Percentiles rank a stretch among this genome's conserved stretches.
These are phyloP conservation scores for Tetraneura akinire DNA, from an alignment of 1,140 invertebrate species.

Conservation along the genomic window DNA sequence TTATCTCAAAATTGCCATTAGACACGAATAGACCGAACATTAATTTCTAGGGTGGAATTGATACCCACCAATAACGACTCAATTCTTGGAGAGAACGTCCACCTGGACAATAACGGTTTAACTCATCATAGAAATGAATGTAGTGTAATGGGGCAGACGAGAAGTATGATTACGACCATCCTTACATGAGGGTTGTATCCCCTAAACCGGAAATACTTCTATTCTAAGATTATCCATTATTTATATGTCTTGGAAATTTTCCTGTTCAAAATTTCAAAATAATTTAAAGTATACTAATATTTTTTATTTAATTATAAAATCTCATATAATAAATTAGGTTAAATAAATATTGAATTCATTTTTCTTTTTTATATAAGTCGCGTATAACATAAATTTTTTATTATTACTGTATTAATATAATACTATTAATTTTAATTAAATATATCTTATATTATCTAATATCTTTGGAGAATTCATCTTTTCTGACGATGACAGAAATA, in stretches of 20 bases:
- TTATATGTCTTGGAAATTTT: neutral
- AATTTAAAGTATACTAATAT: too few species aligned
- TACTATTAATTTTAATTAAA: too few species aligned
- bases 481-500: too few species aligned
- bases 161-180: conserved; percentile 2
- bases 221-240: neutral
- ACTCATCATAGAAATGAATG: neutral
- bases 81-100: neutral
- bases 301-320: too few species aligned
- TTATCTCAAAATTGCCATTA: conserved; percentile 22
- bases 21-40: conserved; percentile 28
- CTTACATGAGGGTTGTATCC: neutral
- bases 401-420: too few species aligned
- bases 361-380: too few species aligned
- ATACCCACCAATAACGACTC: conserved; percentile 30
- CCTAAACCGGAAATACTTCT: neutral
- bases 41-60: conserved; percentile 23
- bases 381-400: too few species aligned
- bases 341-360: too few species aligned
- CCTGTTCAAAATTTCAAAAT: neutral
- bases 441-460: too few species aligned
- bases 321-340: too few species aligned
- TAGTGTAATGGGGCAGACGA: neutral
- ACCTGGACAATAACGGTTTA: conserved; percentile 18
- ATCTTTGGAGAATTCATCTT: too few species aligned